Percentiles rank a stretch among this genome's conserved stretches.
Conservation (phyloP, 2,888 invertebrate species). For the Brachyptera risi region DNA sequence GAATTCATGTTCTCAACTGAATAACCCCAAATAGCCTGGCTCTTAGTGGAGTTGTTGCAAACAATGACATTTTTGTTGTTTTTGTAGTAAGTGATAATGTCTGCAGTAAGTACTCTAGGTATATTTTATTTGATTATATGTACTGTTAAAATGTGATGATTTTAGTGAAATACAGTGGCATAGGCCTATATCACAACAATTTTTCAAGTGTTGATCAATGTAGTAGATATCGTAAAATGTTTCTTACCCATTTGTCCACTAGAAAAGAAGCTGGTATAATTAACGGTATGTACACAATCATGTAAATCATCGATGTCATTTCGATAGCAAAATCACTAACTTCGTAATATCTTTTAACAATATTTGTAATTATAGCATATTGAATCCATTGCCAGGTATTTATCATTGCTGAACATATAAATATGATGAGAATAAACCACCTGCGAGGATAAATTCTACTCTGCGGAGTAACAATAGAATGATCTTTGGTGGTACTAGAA, state of each 20-base stretch:
- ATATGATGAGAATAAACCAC: constrained; percentile 48
- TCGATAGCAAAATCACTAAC: constrained; percentile 45
- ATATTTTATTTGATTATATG: too few relatives aligned
- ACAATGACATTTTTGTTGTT: too few relatives aligned
- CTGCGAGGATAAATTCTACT: constrained; percentile 38
- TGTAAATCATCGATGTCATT: constrained; percentile 59
- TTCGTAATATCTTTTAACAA: constrained; percentile 36
- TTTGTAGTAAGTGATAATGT: too few relatives aligned
- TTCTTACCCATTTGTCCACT: constrained; percentile 49
- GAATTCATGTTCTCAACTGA: too few relatives aligned
- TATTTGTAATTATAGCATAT: constrained; percentile 49
- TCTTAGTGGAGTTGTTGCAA: too few relatives aligned
- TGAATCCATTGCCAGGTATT: constrained; percentile 57
- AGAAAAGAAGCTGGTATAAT: constrained; percentile 59
- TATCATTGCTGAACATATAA: constrained; percentile 48
- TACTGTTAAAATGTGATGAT: too few relatives aligned
- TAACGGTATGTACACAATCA: constrained; percentile 57
- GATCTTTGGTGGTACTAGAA: neutral
- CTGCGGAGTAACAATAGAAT: constrained; percentile 51
- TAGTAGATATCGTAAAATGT: too few relatives aligned
- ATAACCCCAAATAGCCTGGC: too few relatives aligned
- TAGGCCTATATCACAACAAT: too few relatives aligned
- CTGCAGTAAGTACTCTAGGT: too few relatives aligned
- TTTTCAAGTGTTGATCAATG: too few relatives aligned
- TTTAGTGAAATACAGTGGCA: too few relatives aligned